phyloP scores from a whole-genome alignment of 2,888 invertebrate genomes.

The Drosophila picticornis region DNA sequence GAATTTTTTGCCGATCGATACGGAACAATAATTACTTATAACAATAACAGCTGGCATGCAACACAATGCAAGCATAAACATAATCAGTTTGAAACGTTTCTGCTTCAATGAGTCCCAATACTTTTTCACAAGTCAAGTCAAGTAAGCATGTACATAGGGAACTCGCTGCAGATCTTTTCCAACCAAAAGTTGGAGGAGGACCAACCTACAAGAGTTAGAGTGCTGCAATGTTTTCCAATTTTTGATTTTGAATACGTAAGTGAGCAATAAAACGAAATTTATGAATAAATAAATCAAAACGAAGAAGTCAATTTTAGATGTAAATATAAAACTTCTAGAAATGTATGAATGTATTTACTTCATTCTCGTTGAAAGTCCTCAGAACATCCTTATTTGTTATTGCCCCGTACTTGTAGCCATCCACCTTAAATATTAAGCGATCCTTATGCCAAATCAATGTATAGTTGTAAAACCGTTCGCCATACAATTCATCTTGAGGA shows the following conservation, averaged over 20 bases:
- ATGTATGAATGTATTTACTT: conserved; percentile 15
- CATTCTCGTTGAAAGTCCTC: not conserved
- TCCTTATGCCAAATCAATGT: conserved; percentile 45
- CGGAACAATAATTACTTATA: not conserved
- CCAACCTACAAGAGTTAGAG: not conserved
- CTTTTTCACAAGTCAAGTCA: not conserved
- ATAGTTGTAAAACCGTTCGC: conserved; percentile 26
- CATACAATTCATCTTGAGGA: not conserved
- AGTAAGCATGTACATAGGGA: not conserved
- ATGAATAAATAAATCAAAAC: not conserved
- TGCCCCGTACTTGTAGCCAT: conserved; percentile 19
- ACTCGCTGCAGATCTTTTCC: not conserved
- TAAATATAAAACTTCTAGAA: not conserved
- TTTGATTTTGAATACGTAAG: not conserved
- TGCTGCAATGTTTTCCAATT: not conserved
- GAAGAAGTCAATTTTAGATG: not conserved
- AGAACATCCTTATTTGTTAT: conserved; percentile 26
- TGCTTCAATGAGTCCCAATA: not conserved
- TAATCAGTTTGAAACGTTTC: not conserved
- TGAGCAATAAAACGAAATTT: too few species aligned
- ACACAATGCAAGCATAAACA: not conserved
- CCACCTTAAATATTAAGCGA: conserved; percentile 36
- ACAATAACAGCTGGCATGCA: not conserved
- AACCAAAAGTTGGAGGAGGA: not conserved
- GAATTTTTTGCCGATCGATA: not conserved